Conservation (phyloP, 1,140 invertebrate species). For the Hycleus cichorii region DNA sequence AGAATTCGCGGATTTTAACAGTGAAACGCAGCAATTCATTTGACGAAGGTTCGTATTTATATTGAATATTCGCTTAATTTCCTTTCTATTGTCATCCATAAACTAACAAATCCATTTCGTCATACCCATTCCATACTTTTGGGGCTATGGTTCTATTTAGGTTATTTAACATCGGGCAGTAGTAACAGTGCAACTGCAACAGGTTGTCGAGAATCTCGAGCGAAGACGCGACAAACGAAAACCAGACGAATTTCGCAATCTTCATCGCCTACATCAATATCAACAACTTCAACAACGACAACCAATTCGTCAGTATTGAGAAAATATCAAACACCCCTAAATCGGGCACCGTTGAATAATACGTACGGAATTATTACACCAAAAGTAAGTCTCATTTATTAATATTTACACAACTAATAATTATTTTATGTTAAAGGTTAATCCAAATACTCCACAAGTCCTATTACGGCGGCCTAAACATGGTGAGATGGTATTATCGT, state of each 20-base stretch:
- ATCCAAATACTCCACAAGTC: conserved; percentile 51
- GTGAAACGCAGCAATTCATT: neutral
- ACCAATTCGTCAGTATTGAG: neutral
- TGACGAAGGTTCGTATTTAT: neutral
- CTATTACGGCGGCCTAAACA: conserved; percentile 51
- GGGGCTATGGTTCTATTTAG: conserved; percentile 4
- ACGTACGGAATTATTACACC: conserved; percentile 20
- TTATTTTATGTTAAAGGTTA: conserved; percentile 39
- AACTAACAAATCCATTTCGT: neutral
- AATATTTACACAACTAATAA: too few relatives aligned
- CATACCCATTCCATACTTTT: neutral
- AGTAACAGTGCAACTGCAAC: neutral
- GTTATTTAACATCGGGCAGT: conserved; percentile 7
- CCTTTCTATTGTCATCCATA: too few relatives aligned
- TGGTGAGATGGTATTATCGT: conserved; percentile 61
- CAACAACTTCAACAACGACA: neutral
- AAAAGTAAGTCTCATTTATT: conserved; percentile 10
- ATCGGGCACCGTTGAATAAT: neutral
- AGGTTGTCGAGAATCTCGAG: conserved; percentile 2
- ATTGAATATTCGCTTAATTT: neutral
- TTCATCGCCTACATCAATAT: neutral
- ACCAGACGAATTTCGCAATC: neutral
- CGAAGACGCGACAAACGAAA: neutral
- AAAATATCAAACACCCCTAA: conserved; percentile 12
- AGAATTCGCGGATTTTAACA: neutral